Conservation (phyloP, 2,113 vertebrate genomes). For the Neodon shergylaensis region DNA sequence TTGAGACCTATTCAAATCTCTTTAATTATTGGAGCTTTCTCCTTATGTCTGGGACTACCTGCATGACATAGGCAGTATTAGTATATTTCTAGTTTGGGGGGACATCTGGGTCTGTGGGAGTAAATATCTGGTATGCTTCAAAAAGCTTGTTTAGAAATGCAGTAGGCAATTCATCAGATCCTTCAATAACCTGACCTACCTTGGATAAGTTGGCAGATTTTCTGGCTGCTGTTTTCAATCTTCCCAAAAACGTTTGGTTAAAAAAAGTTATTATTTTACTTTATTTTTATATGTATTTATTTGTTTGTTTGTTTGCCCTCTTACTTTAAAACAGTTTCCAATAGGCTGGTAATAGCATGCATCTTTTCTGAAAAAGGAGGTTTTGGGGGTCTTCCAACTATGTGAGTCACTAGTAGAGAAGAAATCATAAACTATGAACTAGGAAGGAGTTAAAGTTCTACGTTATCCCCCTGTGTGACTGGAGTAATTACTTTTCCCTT, state of each 20-base stretch:
- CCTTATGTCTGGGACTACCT: neutral
- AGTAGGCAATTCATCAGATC: neutral
- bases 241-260: neutral
- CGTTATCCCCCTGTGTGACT: neutral
- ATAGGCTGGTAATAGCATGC: too few species aligned
- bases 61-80: neutral
- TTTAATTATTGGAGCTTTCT: neutral
- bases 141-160: neutral
- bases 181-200: neutral
- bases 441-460: neutral
- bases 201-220: neutral
- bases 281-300: neutral
- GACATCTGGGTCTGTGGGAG: neutral
- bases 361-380: neutral
- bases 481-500: too few species aligned
- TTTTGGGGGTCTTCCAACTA: neutral
- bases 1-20: neutral
- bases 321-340: neutral
- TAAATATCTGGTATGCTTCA: neutral
- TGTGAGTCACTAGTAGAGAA: neutral
- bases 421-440: neutral
- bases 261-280: neutral
- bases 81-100: rapidly evolving
- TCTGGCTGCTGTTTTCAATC: neutral
- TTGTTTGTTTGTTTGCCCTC: too few species aligned